These are phyloP conservation scores for Hemichromis elongatus DNA, from an alignment of 2,113 vertebrate genomes.

Conservation along the genomic window DNA sequence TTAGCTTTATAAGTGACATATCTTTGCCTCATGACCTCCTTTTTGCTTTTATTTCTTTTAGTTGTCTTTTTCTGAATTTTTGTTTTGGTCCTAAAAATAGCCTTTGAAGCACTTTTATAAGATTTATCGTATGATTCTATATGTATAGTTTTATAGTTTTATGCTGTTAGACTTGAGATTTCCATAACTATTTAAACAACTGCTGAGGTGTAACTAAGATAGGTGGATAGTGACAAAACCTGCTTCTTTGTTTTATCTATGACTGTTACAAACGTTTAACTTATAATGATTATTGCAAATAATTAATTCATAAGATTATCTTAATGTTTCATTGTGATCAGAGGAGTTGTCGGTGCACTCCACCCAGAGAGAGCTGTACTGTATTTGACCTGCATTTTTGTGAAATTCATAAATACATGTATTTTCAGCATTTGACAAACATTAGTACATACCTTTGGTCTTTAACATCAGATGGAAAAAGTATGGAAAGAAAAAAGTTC, in stretches of 20 bases:
- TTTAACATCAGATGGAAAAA: neutral
- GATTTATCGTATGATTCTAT: neutral
- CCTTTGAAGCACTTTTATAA: neutral
- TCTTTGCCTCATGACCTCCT: neutral
- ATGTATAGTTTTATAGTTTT: neutral
- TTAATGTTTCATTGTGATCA: neutral
- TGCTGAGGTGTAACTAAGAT: neutral
- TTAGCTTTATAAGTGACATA: conserved; percentile 39
- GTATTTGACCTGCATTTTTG: rapidly evolving
- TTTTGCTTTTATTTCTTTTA: neutral
- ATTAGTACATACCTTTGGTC: neutral
- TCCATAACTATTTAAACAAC: neutral
- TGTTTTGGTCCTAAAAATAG: neutral
- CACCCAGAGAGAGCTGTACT: neutral
- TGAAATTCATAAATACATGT: neutral
- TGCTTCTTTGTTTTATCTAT: neutral
- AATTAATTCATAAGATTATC: neutral
- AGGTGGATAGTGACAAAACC: neutral
- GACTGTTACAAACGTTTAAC: too few species aligned
- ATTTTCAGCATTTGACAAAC: neutral
- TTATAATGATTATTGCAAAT: too few species aligned
- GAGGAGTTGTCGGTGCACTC: neutral
- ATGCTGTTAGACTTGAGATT: neutral
- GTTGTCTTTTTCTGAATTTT: neutral
- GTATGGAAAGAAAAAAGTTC: neutral